A percentile compares a stretch with the other conserved stretches of the same genome.
phyloP scores from a whole-genome alignment of 2,888 invertebrate species.

The Xanthorhoe designata region DNA sequence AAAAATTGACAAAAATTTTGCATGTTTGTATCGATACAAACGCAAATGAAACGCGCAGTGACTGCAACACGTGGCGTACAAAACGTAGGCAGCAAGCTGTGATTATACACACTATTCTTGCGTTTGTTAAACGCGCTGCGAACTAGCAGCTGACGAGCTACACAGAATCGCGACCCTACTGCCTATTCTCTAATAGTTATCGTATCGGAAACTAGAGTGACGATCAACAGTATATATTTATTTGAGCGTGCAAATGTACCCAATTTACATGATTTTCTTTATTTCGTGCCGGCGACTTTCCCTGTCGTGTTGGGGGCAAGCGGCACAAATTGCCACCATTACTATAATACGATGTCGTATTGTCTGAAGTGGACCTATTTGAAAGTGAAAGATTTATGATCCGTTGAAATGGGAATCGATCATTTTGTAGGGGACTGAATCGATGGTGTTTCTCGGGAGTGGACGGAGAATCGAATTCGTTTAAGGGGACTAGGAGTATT shows the following conservation, averaged over 20 bases:
- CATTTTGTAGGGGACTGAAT: conserved; percentile 29
- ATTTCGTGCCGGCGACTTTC: conserved; percentile 46
- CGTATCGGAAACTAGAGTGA: not conserved
- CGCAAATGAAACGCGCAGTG: no score
- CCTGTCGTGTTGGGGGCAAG: conserved; percentile 44
- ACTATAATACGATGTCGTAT: conserved; percentile 46
- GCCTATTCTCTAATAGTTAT: not conserved
- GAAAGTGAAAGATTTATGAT: conserved; percentile 48
- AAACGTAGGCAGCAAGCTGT: no score
- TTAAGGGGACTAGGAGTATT: no score
- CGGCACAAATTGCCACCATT: conserved; percentile 47
- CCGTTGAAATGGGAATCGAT: conserved; percentile 35
- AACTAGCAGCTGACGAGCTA: no score
- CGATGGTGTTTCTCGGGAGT: conserved; percentile 6
- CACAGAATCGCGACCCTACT: no score
- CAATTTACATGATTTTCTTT: conserved; percentile 48
- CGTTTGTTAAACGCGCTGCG: no score
- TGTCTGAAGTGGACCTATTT: conserved; percentile 42
- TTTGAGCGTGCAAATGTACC: conserved; percentile 44
- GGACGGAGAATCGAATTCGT: not conserved
- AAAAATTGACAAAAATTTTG: no score
- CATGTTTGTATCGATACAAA: no score
- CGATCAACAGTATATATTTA: conserved; percentile 14
- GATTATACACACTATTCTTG: no score
- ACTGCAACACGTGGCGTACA: no score